phyloP scores from a whole-genome alignment of 2,797 vertebrate species.

The Oreortyx pictus region DNA sequence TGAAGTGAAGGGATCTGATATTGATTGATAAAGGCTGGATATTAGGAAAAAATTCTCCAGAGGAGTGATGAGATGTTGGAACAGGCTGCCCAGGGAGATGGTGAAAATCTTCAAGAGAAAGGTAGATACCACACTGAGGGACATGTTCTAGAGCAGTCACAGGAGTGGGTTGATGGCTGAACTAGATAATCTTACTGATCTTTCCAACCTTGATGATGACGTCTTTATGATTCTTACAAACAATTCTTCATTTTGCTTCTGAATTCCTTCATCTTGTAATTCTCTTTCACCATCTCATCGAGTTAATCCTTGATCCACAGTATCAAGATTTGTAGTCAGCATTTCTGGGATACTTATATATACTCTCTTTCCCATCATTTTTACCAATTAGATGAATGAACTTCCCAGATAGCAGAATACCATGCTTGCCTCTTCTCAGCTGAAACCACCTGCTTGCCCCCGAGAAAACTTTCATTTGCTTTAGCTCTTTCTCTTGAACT shows the following conservation, averaged over 20 bases:
- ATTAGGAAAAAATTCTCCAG: too few species aligned
- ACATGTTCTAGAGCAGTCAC: too few species aligned
- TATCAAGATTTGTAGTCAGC: not conserved
- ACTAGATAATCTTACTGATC: too few species aligned
- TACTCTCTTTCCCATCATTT: not conserved
- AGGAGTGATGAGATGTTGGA: too few species aligned
- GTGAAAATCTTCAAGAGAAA: too few species aligned
- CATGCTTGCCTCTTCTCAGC: not conserved
- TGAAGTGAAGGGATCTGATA: not conserved
- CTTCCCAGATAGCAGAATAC: not conserved
- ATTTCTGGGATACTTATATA: not conserved
- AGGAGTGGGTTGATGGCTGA: too few species aligned
- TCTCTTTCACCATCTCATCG: not conserved
- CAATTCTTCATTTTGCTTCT: not conserved
- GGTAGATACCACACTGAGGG: too few species aligned
- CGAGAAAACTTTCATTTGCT: not conserved
- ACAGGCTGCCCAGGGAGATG: too few species aligned
- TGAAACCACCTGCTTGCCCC: not conserved
- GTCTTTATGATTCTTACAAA: not conserved
- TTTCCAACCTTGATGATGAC: too few species aligned
- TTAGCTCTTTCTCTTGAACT: not conserved
- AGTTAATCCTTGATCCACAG: not conserved
- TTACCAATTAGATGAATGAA: not conserved
- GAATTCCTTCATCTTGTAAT: not conserved
- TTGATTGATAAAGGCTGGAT: not conserved